Evolutionary conservation across 1,140 invertebrate genomes (phyloP).

Genomic region (Aphelinus atriplicis): DNA sequence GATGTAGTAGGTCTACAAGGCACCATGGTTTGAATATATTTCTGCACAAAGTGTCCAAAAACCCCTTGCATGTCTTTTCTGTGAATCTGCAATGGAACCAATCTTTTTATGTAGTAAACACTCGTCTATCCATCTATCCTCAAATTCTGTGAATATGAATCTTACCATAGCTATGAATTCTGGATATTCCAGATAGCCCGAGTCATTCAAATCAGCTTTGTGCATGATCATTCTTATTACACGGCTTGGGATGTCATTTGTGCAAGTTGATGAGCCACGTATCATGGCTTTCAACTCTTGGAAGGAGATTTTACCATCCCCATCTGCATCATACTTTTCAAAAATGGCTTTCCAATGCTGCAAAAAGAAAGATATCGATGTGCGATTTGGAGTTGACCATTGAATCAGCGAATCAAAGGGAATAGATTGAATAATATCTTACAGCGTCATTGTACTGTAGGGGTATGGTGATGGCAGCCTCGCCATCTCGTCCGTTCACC

Average conservation of each 20-base stretch:
- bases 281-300: slow-evolving; percentile 76
- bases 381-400: slow-evolving; percentile 9
- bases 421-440: slow-evolving; percentile 40
- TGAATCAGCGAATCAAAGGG: background rate
- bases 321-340: slow-evolving; percentile 79
- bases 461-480: slow-evolving; percentile 58
- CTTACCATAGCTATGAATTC: slow-evolving; percentile 85
- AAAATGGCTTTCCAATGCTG: slow-evolving; percentile 64
- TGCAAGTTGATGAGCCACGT: slow-evolving; percentile 68
- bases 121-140: background rate
- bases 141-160: slow-evolving; percentile 19
- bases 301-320: slow-evolving; percentile 78
- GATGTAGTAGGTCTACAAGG: slow-evolving; percentile 60
- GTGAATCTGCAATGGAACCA: slow-evolving; percentile 57
- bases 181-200: slow-evolving; percentile 78
- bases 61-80: slow-evolving; percentile 70
- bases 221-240: slow-evolving; percentile 77
- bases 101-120: background rate
- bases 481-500: slow-evolving; percentile 55
- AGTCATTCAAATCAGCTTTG: slow-evolving; percentile 76
- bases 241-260: slow-evolving; percentile 77
- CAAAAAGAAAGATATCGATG: slow-evolving; percentile 40
- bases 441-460: slow-evolving; percentile 61
- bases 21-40: slow-evolving; percentile 66
- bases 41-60: slow-evolving; percentile 69